These are phyloP conservation scores for Felis chaus DNA, from an alignment of 2,113 vertebrate genomes.

Conservation along the genomic window DNA sequence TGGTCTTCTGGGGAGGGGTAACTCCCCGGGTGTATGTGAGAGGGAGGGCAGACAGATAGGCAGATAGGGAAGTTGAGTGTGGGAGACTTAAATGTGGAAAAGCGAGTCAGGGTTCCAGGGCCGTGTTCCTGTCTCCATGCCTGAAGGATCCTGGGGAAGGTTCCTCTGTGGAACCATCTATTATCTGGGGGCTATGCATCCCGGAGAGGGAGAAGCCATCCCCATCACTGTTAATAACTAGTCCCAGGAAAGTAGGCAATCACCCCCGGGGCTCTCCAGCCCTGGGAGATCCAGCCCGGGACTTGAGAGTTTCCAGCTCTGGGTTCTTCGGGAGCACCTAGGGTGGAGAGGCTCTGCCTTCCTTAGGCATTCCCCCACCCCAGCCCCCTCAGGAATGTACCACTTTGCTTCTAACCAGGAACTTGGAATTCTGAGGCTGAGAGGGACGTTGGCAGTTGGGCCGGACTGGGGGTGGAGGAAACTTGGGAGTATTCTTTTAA, in stretches of 20 bases:
- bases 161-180: background rate
- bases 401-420: background rate
- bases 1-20: background rate
- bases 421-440: slow-evolving; percentile 16
- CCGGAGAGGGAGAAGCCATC: background rate
- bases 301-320: slow-evolving; percentile 67
- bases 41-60: background rate
- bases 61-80: background rate
- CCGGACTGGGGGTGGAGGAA: background rate
- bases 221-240: background rate
- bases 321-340: background rate
- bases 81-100: background rate
- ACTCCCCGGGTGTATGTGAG: background rate
- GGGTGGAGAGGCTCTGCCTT: slow-evolving; percentile 60
- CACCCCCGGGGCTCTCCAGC: background rate
- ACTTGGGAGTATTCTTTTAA: background rate
- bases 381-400: slow-evolving; percentile 72
- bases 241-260: background rate
- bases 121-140: background rate
- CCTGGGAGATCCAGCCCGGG: slow-evolving; percentile 68
- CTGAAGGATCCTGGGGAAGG: slow-evolving; percentile 28
- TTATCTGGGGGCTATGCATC: background rate
- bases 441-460: background rate
- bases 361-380: slow-evolving; percentile 42
- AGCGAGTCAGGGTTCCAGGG: background rate